Conservation (phyloP, 2,888 invertebrate species). For the Carpatolechia fugitivella region DNA sequence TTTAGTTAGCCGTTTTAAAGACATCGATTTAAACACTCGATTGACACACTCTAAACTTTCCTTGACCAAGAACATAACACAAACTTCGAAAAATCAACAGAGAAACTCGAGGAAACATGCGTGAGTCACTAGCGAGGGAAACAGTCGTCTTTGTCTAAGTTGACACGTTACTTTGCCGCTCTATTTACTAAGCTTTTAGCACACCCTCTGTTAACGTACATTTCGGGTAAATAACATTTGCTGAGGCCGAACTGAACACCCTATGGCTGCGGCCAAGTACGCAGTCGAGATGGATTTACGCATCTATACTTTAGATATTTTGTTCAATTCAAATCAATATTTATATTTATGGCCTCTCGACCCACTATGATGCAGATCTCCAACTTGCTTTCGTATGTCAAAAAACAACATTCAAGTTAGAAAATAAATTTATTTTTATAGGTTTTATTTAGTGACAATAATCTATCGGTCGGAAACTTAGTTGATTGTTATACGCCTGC, state of each 20-base stretch:
- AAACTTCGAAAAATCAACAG: background rate
- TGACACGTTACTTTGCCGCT: constrained; percentile 68
- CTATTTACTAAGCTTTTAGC: constrained; percentile 76
- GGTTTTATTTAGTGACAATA: too few species aligned
- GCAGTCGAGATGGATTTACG: constrained; percentile 4
- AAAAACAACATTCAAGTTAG: too few species aligned
- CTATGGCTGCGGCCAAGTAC: constrained; percentile 11
- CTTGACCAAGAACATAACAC: background rate
- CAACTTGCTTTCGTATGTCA: too few species aligned
- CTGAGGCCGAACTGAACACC: constrained; percentile 13
- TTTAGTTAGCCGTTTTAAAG: background rate
- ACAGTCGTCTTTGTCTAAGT: constrained; percentile 68
- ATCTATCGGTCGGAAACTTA: too few species aligned
- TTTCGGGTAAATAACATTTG: constrained; percentile 55
- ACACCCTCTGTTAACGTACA: constrained; percentile 58
- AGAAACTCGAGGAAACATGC: constrained; percentile 11
- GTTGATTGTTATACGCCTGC: too few species aligned
- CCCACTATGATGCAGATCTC: too few species aligned
- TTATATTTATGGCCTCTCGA: too few species aligned
- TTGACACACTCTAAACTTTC: background rate
- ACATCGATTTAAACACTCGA: background rate
- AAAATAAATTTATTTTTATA: too few species aligned
- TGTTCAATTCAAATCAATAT: too few species aligned
- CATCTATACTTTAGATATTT: background rate
- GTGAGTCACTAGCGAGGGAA: constrained; percentile 49